A percentile compares a stretch with the other conserved stretches of the same genome.
Evolutionary conservation across 2,888 invertebrate species (phyloP).

Genomic region (Phengaris arion): DNA sequence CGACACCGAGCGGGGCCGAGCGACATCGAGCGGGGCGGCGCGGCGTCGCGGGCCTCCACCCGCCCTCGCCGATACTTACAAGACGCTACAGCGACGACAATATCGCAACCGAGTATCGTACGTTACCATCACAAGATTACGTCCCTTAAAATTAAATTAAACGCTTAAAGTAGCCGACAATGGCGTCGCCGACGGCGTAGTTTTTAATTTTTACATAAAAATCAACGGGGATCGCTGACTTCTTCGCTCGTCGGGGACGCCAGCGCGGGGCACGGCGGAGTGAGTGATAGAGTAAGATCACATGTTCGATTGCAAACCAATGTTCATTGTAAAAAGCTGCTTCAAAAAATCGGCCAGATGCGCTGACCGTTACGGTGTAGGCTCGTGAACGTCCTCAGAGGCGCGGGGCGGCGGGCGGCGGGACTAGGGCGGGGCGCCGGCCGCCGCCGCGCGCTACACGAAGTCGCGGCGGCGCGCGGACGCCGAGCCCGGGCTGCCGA

Average conservation of each 20-base stretch:
- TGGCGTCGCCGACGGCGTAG: not conserved
- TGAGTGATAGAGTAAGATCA: not conserved
- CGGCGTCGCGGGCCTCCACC: not conserved
- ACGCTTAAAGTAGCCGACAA: not conserved
- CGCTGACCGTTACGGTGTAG: constrained; percentile 3
- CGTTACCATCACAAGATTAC: constrained; percentile 18
- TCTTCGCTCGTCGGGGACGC: not conserved
- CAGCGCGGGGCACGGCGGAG: constrained; percentile 13
- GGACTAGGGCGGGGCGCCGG: constrained; percentile 45
- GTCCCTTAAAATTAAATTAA: constrained; percentile 8
- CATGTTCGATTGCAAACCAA: constrained; percentile 9
- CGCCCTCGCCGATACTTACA: constrained; percentile 12
- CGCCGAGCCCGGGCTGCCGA: constrained; percentile 40
- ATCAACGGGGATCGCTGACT: not conserved
- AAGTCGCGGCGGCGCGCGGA: constrained; percentile 50
- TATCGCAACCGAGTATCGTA: constrained; percentile 24
- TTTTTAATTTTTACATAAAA: not conserved
- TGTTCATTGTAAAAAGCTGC: constrained; percentile 19
- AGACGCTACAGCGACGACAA: constrained; percentile 2
- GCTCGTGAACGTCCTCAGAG: not conserved
- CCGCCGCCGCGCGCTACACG: constrained; percentile 59
- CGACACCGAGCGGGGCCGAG: not conserved
- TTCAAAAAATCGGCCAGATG: constrained; percentile 11
- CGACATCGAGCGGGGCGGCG: not conserved
- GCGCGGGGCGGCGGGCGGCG: constrained; percentile 29